Evolutionary conservation across 2,888 invertebrate species (phyloP).

Genomic region (Netelia melanura): DNA sequence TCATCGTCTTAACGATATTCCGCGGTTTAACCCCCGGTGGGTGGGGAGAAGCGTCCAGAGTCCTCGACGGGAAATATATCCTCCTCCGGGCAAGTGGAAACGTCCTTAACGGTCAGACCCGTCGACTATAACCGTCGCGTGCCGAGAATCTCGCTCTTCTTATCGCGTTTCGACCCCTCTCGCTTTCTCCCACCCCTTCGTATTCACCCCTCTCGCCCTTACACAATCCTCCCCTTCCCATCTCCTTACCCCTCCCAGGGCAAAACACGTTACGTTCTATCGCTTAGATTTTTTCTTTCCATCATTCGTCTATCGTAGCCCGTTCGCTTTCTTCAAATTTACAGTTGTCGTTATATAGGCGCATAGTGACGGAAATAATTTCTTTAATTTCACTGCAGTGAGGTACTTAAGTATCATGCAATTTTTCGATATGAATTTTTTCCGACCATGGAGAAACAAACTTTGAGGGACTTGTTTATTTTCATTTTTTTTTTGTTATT

Average conservation of each 20-base stretch:
- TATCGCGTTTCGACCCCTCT: constrained; percentile 67
- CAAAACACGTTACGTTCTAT: constrained; percentile 52
- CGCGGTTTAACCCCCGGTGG: constrained; percentile 13
- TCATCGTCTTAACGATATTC: constrained; percentile 68
- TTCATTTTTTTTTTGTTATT: too few relatives aligned
- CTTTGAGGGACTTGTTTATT: too few relatives aligned
- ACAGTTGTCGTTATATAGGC: neutral
- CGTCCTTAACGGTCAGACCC: constrained; percentile 70
- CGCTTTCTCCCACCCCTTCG: constrained; percentile 24
- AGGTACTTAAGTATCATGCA: neutral
- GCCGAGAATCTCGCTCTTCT: constrained; percentile 69
- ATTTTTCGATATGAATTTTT: neutral
- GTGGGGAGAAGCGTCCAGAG: constrained; percentile 10
- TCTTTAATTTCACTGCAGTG: constrained; percentile 32
- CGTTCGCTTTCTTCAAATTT: constrained; percentile 23
- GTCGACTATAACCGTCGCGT: constrained; percentile 72
- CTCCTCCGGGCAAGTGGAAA: constrained; percentile 67
- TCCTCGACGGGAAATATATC: constrained; percentile 50
- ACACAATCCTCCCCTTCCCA: constrained; percentile 9
- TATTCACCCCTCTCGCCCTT: constrained; percentile 26
- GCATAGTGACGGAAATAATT: constrained; percentile 25
- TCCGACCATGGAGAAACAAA: neutral
- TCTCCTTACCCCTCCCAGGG: constrained; percentile 32
- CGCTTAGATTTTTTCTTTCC: constrained; percentile 35
- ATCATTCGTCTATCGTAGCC: constrained; percentile 12